Conservation (phyloP, 2,113 vertebrate genomes). For the Trinectes maculatus region DNA sequence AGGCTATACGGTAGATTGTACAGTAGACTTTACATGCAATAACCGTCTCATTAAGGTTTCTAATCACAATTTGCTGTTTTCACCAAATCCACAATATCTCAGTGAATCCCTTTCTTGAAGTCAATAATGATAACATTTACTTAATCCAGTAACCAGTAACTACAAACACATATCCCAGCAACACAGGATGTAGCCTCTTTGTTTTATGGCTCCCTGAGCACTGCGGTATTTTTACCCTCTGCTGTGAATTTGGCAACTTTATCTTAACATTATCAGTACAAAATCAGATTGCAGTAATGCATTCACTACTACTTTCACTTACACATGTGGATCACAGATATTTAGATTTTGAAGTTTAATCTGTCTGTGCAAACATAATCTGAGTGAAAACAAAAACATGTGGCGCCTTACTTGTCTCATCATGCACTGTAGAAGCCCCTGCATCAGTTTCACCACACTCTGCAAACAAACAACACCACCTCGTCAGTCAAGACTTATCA, state of each 20-base stretch:
- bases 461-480: conserved; percentile 68
- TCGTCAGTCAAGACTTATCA: not conserved
- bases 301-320: not conserved
- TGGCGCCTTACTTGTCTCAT: conserved; percentile 91
- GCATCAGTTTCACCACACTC: conserved; percentile 99
- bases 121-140: too few species aligned
- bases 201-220: not conserved
- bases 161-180: not conserved
- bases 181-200: not conserved
- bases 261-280: too few species aligned
- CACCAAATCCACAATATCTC: too few species aligned
- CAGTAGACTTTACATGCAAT: too few species aligned
- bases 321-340: not conserved
- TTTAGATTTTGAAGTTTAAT: not conserved
- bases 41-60: too few species aligned
- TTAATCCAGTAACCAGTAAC: too few species aligned
- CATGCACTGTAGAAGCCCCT: conserved; percentile 97
- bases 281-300: not conserved
- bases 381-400: not conserved
- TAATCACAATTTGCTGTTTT: too few species aligned
- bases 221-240: not conserved
- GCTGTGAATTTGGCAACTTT: too few species aligned
- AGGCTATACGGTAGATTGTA: too few species aligned
- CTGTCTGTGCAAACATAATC: not conserved
- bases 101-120: too few species aligned